Evolutionary conservation across 2,797 vertebrate genomes (phyloP).

Genomic region (Yasuhikotakia modesta): DNA sequence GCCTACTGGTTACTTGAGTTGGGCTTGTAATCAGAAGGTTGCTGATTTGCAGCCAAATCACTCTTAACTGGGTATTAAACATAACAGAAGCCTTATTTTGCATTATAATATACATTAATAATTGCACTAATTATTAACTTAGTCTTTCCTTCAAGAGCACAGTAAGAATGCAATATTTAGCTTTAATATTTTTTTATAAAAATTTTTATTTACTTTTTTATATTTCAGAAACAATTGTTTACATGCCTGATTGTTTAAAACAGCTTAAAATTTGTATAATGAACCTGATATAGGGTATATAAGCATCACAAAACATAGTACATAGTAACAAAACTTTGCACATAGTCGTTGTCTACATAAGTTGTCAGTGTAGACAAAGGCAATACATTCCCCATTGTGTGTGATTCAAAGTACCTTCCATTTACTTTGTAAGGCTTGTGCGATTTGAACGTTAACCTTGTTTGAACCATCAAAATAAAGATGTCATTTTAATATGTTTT

Average conservation of each 20-base stretch:
- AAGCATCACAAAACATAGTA: conserved; percentile 5
- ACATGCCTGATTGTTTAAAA: background rate
- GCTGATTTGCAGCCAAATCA: background rate
- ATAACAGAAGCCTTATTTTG: conserved; percentile 1
- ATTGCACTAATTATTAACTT: background rate
- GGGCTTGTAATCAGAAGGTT: no score
- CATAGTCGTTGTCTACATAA: no score
- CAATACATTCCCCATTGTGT: conserved; percentile 11
- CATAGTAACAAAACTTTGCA: background rate
- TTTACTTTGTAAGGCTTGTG: background rate
- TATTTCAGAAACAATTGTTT: background rate
- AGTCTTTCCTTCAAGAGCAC: background rate
- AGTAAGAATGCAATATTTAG: background rate
- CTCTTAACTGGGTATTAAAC: conserved; percentile 52
- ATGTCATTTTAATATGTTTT: background rate
- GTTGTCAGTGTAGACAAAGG: background rate
- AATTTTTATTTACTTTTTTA: background rate
- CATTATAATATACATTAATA: background rate
- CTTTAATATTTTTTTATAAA: background rate
- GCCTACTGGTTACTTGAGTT: no score
- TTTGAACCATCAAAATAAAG: conserved; percentile 33
- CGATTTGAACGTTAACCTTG: background rate
- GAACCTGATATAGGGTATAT: background rate
- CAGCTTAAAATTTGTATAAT: background rate
- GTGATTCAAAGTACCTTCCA: conserved; percentile 20